Base-by-base conservation (phyloP, 2,113 vertebrate genomes). In the Ceyx cyanopectus region DNA sequence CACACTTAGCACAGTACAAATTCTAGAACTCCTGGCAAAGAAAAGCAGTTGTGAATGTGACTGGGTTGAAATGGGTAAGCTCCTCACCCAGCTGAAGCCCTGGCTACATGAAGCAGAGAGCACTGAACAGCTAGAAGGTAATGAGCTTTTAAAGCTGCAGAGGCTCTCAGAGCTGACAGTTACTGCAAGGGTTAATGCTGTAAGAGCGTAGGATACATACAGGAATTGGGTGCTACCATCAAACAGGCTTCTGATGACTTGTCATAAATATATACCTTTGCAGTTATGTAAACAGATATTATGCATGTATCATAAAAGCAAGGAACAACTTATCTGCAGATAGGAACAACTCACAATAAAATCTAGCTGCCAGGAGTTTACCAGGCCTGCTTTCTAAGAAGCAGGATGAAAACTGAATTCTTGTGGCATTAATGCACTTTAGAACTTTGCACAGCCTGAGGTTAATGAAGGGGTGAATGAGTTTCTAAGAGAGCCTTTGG, bases 81-180 rank as follows among this genome's bases (percentile, higher is more conserved):
- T 75, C 10, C 75, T 83, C 50, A 29, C 30, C 41, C 24, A 88
- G 60, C 58, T 37, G 37, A 37, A 37, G 37, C 37, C 53, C 72
- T 29, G 83, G 32, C 67, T 74, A 63, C 3, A 7, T 2, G 48
- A 37, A 81, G 26, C 2, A 6, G 76, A 74, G 56, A 90, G 53
- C 4, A 0, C 63, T 61, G 34, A 43, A 19, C 0, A 0, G 22
- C 84, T 3, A 34, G 50, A 87, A 75, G 63, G 43, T 27, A 83
- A 57, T 70, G 30, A 87, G 70, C 65, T 63, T 87, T 94, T 88
- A 85, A 93, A 95, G 86, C 84, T 89, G 29, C n/a, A 66, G 43
- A 74, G 58, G 54, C 46, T 68, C 34, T 67, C 48, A 23, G 3
- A 76, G 67, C 27, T 77, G 41, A 48, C 85, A 29, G 13, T 43